Evolutionary conservation across 2,797 vertebrate species (phyloP), one percentile per base, ranked within the genome.

Genomic region (Yasuhikotakia modesta): DNA sequence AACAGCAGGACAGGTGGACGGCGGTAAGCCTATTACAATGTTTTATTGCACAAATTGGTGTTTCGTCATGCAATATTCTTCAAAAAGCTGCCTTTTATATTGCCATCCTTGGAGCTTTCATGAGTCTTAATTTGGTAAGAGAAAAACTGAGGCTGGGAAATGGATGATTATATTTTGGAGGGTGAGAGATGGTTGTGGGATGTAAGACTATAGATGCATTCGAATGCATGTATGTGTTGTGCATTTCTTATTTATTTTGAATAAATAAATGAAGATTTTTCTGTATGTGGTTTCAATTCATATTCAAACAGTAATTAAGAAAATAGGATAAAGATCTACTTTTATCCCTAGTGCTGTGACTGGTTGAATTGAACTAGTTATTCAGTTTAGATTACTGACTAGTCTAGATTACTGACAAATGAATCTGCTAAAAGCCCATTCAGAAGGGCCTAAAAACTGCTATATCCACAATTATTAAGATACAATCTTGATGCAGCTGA

Each of bases 211-310:
- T 43, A 43, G 39, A 43, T 24, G n/a, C 46, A 43, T 78, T 53
- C 77, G n/a, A 53, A 73, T 67, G 48, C 72, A 74, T 73, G 78
- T 60, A 76, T 67, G 55, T 80, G 71, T 52, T 76, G 64, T 85
- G 79, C 67, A 84, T 76, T 78, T 52, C 50, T 60, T 60, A 60
- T 60, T 43, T 85, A 85, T 85, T 85, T 83, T 80, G 21, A 83
- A 53, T 76, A 82, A 84, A 84, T 61, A 55, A 65, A 70, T 22
- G 53, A 53, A 19, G 10, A 35, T 45, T 43, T 78, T 77, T 77
- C 66, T 24, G 39, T 46, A 68, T 13, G 21, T 4, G 3, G 39
- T 58, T 46, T 67, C 1, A n/a, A 22, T 21, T 16, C 2, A 21
- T 65, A 24, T 63, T 73, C 10, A 30, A 19, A 43, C 8, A 43